Evolutionary conservation across 2,888 invertebrate species (phyloP).

Genomic region (Scelioninae gen. 2): DNA sequence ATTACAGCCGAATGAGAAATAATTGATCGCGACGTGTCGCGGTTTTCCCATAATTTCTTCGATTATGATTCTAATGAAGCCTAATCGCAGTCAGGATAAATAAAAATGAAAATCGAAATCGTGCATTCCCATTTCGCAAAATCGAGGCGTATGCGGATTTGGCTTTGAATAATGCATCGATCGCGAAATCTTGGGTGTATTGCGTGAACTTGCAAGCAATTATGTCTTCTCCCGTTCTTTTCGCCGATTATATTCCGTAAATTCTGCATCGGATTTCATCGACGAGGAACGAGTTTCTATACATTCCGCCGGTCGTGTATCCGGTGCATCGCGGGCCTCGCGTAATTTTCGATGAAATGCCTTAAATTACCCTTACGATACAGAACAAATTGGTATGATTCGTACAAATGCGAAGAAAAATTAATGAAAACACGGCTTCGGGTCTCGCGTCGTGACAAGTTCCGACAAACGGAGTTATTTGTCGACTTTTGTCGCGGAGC

Average conservation of each 20-base stretch:
- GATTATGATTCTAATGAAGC: constrained; percentile 39
- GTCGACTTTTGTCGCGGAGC: too few relatives aligned
- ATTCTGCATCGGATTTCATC: constrained; percentile 40
- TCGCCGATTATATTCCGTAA: constrained; percentile 41
- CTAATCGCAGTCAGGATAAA: constrained; percentile 24
- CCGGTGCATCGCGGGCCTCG: constrained; percentile 34
- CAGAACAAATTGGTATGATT: constrained; percentile 27
- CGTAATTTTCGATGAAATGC: constrained; percentile 42
- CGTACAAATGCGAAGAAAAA: too few relatives aligned
- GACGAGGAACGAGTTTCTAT: constrained; percentile 44
- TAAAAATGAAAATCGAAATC: constrained; percentile 18
- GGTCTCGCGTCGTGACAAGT: too few relatives aligned
- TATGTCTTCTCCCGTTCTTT: constrained; percentile 49
- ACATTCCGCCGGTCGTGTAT: constrained; percentile 30
- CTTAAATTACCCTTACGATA: constrained; percentile 38
- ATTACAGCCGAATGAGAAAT: constrained; percentile 24
- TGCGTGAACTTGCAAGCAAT: constrained; percentile 31
- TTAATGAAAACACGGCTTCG: too few relatives aligned
- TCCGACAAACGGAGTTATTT: too few relatives aligned
- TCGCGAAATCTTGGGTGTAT: constrained; percentile 3
- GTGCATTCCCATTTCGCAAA: constrained; percentile 8
- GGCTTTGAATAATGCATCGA: constrained; percentile 31
- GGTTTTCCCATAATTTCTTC: constrained; percentile 47
- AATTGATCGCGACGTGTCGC: constrained; percentile 6
- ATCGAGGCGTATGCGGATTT: neutral